A percentile compares a stretch with the other conserved stretches of the same genome.
These are phyloP conservation scores for Nestor notabilis DNA, from an alignment of 2,113 vertebrate genomes.

Conservation along the genomic window DNA sequence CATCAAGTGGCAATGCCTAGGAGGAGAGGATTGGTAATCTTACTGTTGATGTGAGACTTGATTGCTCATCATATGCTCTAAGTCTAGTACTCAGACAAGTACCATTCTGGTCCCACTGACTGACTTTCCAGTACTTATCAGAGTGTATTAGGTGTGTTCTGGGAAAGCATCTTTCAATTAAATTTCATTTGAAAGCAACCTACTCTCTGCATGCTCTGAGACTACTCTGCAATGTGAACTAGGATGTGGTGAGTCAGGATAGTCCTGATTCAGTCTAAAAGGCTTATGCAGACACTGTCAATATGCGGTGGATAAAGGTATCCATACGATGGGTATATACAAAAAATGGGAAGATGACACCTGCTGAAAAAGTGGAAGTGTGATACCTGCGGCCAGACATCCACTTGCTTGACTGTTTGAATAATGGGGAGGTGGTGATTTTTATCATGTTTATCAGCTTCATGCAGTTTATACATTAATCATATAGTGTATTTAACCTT, in stretches of 20 bases:
- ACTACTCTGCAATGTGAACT: fast-evolving
- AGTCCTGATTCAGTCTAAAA: not conserved
- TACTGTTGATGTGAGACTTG: not conserved
- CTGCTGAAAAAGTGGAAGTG: not conserved
- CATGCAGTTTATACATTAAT: not conserved
- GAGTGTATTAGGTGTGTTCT: not conserved
- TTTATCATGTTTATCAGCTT: not conserved
- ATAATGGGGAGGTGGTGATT: not conserved
- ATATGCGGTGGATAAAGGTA: not conserved
- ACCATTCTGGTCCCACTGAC: not conserved
- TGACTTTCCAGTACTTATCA: not conserved
- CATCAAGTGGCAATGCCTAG: not conserved
- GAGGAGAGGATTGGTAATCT: not conserved
- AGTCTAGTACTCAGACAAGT: not conserved
- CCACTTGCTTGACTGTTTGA: not conserved
- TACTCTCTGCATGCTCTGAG: not conserved
- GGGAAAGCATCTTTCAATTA: not conserved
- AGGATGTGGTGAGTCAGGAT: not conserved
- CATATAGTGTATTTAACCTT: not conserved
- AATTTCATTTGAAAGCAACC: not conserved
- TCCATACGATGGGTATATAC: not conserved
- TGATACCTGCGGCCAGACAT: not conserved
- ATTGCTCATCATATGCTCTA: not conserved
- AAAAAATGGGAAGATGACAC: not conserved
- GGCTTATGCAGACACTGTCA: not conserved